Conservation (phyloP, 2,113 vertebrate species). For the Carassius carassius region DNA sequence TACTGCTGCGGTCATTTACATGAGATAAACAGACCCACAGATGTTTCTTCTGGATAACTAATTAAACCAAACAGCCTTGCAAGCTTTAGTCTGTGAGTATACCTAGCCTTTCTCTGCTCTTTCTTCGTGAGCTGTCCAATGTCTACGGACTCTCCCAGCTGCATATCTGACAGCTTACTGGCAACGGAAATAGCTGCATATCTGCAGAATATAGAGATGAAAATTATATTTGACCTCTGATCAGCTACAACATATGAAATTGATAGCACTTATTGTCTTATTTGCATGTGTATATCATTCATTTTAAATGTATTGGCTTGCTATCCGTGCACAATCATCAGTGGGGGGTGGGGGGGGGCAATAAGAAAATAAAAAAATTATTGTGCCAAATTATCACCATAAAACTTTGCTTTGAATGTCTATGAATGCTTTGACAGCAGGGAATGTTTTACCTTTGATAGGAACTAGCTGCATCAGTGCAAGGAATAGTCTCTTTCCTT, state of each 20-base stretch:
- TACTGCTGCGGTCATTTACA: slow-evolving; percentile 51
- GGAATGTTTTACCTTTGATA: slow-evolving; percentile 83
- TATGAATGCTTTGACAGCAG: not conserved
- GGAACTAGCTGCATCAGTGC: slow-evolving; percentile 86
- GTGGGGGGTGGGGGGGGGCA: not conserved
- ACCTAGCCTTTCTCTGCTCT: slow-evolving; percentile 92
- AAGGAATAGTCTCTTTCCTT: slow-evolving; percentile 86
- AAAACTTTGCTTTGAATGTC: not conserved
- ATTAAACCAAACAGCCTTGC: not conserved
- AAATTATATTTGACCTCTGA: too few relatives aligned
- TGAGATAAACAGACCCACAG: not conserved
- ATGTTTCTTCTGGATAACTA: not conserved
- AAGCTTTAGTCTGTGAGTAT: slow-evolving; percentile 23
- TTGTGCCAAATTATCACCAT: not conserved
- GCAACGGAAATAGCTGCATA: slow-evolving; percentile 95
- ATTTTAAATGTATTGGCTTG: not conserved
- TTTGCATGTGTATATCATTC: not conserved
- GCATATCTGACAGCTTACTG: slow-evolving; percentile 92
- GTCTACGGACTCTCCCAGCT: slow-evolving; percentile 93
- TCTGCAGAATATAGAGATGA: slow-evolving; percentile 68
- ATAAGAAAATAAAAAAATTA: not conserved
- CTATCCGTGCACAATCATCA: not conserved
- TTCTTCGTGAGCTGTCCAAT: slow-evolving; percentile 92
- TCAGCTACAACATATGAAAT: too few relatives aligned
- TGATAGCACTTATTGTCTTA: too few relatives aligned